Conservation (phyloP, 2,113 vertebrate species). For the Sorex araneus region DNA sequence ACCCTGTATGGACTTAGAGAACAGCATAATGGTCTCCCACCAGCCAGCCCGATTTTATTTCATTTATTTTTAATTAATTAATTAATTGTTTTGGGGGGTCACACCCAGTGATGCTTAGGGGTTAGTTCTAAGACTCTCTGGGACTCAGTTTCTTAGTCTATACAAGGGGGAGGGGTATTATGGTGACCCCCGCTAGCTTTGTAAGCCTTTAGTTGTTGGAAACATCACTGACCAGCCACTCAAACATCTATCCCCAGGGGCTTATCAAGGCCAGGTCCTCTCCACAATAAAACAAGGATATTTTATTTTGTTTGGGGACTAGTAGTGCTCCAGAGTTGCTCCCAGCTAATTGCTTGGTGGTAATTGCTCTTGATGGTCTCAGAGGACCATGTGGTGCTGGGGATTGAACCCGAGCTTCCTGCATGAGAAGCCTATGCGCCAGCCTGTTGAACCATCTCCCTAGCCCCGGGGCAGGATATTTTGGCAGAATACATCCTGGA, state of each 20-base stretch:
- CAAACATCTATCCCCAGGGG: not conserved
- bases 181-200: not conserved
- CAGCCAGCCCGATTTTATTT: no score
- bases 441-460: no score
- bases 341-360: not conserved
- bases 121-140: not conserved
- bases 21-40: no score
- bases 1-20: not conserved
- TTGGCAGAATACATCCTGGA: not conserved
- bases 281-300: no score
- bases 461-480: no score
- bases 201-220: not conserved
- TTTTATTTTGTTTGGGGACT: no score
- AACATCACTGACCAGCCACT: not conserved
- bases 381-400: no score
- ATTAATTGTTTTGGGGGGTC: no score
- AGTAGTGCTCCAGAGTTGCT: not conserved
- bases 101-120: no score
- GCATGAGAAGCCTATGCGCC: no score
- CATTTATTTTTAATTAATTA: not conserved
- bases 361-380: no score
- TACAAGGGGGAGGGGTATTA: not conserved
- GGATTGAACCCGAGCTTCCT: no score
- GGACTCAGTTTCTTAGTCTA: not conserved
- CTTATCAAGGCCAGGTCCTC: not conserved